phyloP scores from a whole-genome alignment of 2,113 vertebrate genomes.

The Bothrops jararaca region DNA sequence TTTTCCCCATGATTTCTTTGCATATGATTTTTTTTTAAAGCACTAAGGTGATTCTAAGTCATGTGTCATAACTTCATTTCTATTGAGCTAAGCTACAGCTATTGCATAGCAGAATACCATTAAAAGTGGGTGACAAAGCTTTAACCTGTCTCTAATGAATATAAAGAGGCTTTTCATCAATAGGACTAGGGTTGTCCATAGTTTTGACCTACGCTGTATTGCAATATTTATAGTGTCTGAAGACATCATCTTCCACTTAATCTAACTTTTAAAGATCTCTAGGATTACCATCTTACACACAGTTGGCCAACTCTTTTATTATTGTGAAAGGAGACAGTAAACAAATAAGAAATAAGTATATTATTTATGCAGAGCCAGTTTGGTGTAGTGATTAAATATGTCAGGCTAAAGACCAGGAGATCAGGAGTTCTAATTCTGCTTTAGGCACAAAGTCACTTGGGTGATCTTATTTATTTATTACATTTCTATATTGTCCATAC shows the following conservation, averaged over 20 bases:
- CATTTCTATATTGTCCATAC: background rate
- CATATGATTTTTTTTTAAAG: background rate
- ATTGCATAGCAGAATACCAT: background rate
- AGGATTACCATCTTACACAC: background rate
- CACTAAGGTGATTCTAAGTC: background rate
- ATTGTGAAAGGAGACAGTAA: background rate
- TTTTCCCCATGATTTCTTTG: background rate
- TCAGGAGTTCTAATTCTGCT: background rate
- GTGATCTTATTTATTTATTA: background rate
- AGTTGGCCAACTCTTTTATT: background rate
- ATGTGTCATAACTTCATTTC: background rate
- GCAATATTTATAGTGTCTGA: background rate
- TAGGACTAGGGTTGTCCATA: background rate
- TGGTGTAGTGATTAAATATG: background rate
- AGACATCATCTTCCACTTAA: background rate
- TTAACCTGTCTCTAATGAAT: slow-evolving; percentile 12
- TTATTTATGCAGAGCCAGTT: background rate
- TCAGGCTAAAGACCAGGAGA: background rate
- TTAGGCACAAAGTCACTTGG: background rate
- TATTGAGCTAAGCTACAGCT: background rate
- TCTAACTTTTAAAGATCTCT: background rate
- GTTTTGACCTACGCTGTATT: background rate
- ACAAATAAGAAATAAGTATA: background rate
- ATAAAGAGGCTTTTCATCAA: background rate
- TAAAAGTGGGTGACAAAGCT: background rate